Evolutionary conservation across 2,888 invertebrate genomes (phyloP).

Genomic region (Caenorhabditis sp.): DNA sequence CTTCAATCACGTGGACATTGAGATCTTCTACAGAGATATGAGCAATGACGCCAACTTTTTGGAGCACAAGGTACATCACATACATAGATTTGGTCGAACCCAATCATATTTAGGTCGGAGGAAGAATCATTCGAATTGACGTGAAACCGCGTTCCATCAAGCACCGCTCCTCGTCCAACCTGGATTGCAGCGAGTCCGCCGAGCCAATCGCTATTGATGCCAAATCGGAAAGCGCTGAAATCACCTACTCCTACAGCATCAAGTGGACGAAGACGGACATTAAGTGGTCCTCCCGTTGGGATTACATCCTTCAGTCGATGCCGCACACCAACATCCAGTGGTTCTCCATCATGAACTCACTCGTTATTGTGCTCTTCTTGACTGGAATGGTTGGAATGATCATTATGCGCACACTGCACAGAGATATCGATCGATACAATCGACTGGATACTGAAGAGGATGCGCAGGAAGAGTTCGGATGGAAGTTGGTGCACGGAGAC

Average conservation of each 20-base stretch:
- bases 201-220: conserved; percentile 86
- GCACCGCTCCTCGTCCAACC: conserved; percentile 63
- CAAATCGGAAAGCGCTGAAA: conserved; percentile 80
- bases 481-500: conserved; percentile 85
- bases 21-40: conserved; percentile 91
- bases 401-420: conserved; percentile 93
- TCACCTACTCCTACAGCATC: conserved; percentile 91
- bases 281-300: conserved; percentile 99
- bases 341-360: conserved; percentile 92
- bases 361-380: conserved; percentile 91
- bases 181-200: conserved; percentile 79
- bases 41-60: conserved; percentile 85
- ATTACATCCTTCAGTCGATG: conserved; percentile 97
- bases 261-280: conserved; percentile 84
- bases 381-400: conserved; percentile 99
- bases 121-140: conserved; percentile 86
- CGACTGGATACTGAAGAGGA: conserved; percentile 85
- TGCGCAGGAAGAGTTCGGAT: conserved; percentile 89
- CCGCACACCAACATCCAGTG: conserved; percentile 87
- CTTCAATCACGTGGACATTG: conserved; percentile 96
- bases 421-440: conserved; percentile 98
- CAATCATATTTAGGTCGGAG: conserved; percentile 83
- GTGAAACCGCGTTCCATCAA: conserved; percentile 81
- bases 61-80: conserved; percentile 82
- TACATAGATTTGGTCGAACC: conserved; percentile 81